These are phyloP conservation scores for Knipowitschia caucasica DNA, from an alignment of 2,797 vertebrate species.

Conservation along the genomic window DNA sequence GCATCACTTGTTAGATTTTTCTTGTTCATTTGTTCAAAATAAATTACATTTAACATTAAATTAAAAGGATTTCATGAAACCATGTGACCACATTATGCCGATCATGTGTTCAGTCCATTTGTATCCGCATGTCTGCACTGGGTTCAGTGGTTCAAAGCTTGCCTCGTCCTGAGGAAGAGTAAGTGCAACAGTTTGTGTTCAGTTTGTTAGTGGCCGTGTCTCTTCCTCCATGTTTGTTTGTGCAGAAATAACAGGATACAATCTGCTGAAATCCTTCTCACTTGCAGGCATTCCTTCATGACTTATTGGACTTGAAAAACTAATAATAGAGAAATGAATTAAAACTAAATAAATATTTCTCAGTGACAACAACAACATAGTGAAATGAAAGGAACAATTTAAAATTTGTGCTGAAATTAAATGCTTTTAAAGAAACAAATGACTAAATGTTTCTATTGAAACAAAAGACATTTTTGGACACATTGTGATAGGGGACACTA, in stretches of 20 bases:
- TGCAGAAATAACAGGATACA: slow-evolving; percentile 59
- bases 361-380: slow-evolving; percentile 46
- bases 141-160: slow-evolving; percentile 57
- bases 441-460: slow-evolving; percentile 68
- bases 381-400: slow-evolving; percentile 68
- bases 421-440: slow-evolving; percentile 63
- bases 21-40: slow-evolving; percentile 73
- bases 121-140: slow-evolving; percentile 63
- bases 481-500: slow-evolving; percentile 51
- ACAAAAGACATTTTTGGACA: slow-evolving; percentile 75
- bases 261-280: slow-evolving; percentile 47
- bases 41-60: slow-evolving; percentile 76
- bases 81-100: slow-evolving; percentile 66
- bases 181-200: slow-evolving; percentile 59
- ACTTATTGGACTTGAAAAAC: slow-evolving; percentile 51
- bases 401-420: slow-evolving; percentile 50
- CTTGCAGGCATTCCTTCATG: slow-evolving; percentile 58
- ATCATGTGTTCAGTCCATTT: slow-evolving; percentile 62
- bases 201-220: slow-evolving; percentile 74
- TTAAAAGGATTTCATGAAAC: slow-evolving; percentile 71
- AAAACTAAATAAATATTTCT: slow-evolving; percentile 72
- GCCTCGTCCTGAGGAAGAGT: slow-evolving; percentile 49
- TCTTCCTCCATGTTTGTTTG: slow-evolving; percentile 37
- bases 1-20: slow-evolving; percentile 54
- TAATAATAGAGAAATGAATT: slow-evolving; percentile 42